Base-by-base conservation (phyloP, 2,888 invertebrate genomes). In the Drosophila dives region DNA sequence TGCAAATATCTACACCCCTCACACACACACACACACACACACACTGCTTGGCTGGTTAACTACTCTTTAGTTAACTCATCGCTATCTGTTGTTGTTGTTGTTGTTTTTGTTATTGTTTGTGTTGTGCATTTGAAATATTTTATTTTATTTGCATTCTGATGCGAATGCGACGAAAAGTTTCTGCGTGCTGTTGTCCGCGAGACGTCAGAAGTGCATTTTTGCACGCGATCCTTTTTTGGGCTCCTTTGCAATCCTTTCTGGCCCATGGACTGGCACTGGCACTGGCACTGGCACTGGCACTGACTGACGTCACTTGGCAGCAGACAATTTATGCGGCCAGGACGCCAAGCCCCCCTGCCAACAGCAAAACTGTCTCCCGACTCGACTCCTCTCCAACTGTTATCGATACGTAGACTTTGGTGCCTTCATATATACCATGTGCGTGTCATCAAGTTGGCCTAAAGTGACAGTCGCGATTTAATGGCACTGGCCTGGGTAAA, bases 401-500 rank as follows among this genome's bases (percentile, higher is more conserved):
- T 85, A 85, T 85, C 88, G 85, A 85, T 85, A 85, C 64, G 64
- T 60, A n/a, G 32, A 58, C 40, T 7, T 45, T 20, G 45, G 12
- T 45, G 45, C 23, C 45, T 45, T 15, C 45, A 45, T 15, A 45
- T 15, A 66, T 72, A 59, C 67, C 84, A 77, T 91, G 92, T 92
- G 92, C 91, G 92, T 91, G 91, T 92, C 92, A 92, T 92, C 92
- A 90, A 90, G 86, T 91, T 88, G 92, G 89, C 89, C 86, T 91
- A 86, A 91, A 92, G 91, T 91, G 91, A 91, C 91, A 92, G 90
- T 91, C 91, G 90, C 91, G 91, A 91, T 92, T 91, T 92, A 92
- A 92, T 91, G 92, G 91, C 85, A 77, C 72, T 72, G 79, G 73
- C 64, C 71, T 60, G 67, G 60, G 78, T 78, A 82, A 80, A 72